A percentile compares a stretch with the other conserved stretches of the same genome.
These are phyloP conservation scores for Calameuta filiformis DNA, from an alignment of 2,888 invertebrate species.

Conservation along the genomic window DNA sequence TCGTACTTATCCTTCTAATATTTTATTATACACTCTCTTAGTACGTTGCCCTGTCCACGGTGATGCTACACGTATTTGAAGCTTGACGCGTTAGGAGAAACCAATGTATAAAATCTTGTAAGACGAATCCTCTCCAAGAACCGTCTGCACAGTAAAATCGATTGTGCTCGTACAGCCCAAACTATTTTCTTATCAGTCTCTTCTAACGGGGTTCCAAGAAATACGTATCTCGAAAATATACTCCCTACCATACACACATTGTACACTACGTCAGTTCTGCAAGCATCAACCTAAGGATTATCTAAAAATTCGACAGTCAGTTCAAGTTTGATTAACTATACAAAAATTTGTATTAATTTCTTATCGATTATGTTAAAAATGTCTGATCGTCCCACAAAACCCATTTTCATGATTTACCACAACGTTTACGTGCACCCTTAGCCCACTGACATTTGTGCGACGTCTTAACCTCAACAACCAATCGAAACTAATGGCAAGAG, in stretches of 20 bases:
- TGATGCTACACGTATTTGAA: background rate
- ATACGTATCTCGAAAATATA: background rate
- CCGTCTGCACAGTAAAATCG: background rate
- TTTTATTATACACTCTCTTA: background rate
- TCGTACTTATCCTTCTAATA: background rate
- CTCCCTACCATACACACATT: background rate
- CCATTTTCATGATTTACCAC: background rate
- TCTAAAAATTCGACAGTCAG: background rate
- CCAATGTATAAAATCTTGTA: background rate
- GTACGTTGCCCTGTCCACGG: background rate
- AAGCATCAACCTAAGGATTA: background rate
- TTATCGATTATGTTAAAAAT: background rate
- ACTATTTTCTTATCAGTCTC: background rate
- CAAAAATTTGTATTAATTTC: background rate
- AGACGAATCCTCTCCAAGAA: background rate
- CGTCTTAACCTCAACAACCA: constrained; percentile 32
- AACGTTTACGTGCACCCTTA: background rate
- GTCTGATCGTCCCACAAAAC: background rate
- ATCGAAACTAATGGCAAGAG: constrained; percentile 59
- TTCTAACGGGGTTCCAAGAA: background rate
- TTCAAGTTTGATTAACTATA: background rate
- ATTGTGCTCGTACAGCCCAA: background rate
- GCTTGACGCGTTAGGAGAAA: background rate
- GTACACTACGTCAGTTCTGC: background rate
- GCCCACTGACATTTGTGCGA: constrained; percentile 2